Conservation (phyloP, 2,797 vertebrate species). For the Agapornis canus region DNA sequence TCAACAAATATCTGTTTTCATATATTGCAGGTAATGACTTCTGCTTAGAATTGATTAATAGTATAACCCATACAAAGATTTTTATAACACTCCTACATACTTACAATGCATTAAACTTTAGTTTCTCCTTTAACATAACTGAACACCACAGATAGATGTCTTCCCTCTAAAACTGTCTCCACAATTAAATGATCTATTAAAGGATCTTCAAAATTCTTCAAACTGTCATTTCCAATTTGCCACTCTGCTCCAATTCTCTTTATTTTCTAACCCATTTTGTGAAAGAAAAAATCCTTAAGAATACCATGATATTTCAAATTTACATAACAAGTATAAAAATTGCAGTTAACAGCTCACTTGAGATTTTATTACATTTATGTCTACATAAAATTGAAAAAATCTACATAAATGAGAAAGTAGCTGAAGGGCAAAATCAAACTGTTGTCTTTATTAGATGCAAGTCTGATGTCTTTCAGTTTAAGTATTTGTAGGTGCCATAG, state of each 20-base stretch:
- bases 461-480: slow-evolving; percentile 84
- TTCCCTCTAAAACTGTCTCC: slow-evolving; percentile 15
- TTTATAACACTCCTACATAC: not conserved
- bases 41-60: not conserved
- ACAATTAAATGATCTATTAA: slow-evolving; percentile 9
- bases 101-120: not conserved
- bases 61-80: not conserved
- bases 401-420: slow-evolving; percentile 70
- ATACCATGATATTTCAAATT: slow-evolving; percentile 21
- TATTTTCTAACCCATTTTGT: slow-evolving; percentile 41
- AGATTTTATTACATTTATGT: slow-evolving; percentile 70
- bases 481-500: slow-evolving; percentile 86
- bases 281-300: slow-evolving; percentile 51
- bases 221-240: slow-evolving; percentile 28
- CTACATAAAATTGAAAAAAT: slow-evolving; percentile 66
- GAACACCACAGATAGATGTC: not conserved
- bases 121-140: slow-evolving; percentile 5
- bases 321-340: slow-evolving; percentile 60
- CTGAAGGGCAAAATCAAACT: slow-evolving; percentile 83
- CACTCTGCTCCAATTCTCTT: slow-evolving; percentile 14
- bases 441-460: slow-evolving; percentile 83
- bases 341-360: slow-evolving; percentile 62
- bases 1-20: not conserved
- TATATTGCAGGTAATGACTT: not conserved
- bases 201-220: slow-evolving; percentile 35